These are phyloP conservation scores for Arremon brunneinucha DNA, from an alignment of 2,797 vertebrate species.

Conservation along the genomic window DNA sequence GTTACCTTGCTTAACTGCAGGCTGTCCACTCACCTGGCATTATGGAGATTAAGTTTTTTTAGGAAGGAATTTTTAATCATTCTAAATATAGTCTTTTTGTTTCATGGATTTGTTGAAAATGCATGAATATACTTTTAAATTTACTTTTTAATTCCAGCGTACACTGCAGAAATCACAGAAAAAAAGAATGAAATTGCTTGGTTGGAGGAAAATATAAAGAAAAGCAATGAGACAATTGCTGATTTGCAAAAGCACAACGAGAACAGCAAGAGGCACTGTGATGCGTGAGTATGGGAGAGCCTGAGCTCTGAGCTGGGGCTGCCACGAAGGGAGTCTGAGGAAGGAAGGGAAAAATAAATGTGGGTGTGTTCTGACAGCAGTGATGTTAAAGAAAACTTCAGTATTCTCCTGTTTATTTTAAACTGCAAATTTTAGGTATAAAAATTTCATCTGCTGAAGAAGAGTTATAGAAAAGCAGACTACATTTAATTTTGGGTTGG, in stretches of 20 bases:
- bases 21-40: neutral
- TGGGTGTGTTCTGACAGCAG: neutral
- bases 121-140: neutral
- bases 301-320: neutral
- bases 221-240: conserved; percentile 64
- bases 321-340: neutral
- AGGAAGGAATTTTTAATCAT: neutral
- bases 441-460: neutral
- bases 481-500: neutral
- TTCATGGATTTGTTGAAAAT: neutral
- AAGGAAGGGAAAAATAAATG: neutral
- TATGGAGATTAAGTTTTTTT: neutral
- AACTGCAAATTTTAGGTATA: neutral
- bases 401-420: accelerated
- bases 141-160: conserved; percentile 58
- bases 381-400: neutral
- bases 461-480: neutral
- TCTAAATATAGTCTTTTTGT: neutral
- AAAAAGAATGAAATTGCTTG: conserved; percentile 56
- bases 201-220: conserved; percentile 67
- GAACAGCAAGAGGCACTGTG: conserved; percentile 60
- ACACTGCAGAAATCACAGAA: conserved; percentile 50
- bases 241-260: conserved; percentile 67
- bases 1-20: neutral
- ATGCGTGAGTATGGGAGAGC: conserved; percentile 64